Base-by-base conservation (phyloP, 2,797 vertebrate species). In the Leontocebus nigricollis region DNA sequence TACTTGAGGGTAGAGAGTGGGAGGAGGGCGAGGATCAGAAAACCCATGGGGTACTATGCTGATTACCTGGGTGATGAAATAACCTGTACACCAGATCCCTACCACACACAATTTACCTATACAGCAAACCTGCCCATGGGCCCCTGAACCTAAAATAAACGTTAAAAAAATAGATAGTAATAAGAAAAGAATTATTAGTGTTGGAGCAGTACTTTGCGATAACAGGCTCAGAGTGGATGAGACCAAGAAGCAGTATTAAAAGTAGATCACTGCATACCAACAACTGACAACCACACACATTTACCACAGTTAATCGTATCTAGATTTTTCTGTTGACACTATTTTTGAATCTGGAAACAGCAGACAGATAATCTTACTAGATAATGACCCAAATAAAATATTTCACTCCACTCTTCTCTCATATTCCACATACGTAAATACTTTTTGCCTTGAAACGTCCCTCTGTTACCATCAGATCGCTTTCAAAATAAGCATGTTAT, bases 401-500 rank as follows among this genome's bases (percentile, higher is more conserved):
- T 84, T 75, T 14, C 13, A 41, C n/a, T 90, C 7, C 67, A 33
- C 10, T 93, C 6, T 46, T n/a, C 19, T 92, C 12, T 33, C n/a
- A 30, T 80, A 82, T 70, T 85, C n/a, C 7, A 44, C 50, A 52
- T 15, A 14, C 48, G 1, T 36, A 90, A 84, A 80, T 81, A 9
- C 8, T 55, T 80, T 92, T 88, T 64, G 22, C 11, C 59, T 81
- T 70, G n/a, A 93, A 88, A 50, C 11, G 15, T 88, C 1, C 14
- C 33, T 94, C 67, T 87, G 72, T 92, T 52, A 44, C 8, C 10
- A 77, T n/a, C 27, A 52, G 59, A 30, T 30, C 93, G 41, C 39
- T 26, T 95, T 96, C 64, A 86, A 93, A 97, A 80, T 33, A 88
- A 90, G 6, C 39, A 59, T 76, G 22, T 59, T 75, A 75, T 94